Evolutionary conservation across 1,140 invertebrate genomes (phyloP).

Genomic region (Linepithema humile): DNA sequence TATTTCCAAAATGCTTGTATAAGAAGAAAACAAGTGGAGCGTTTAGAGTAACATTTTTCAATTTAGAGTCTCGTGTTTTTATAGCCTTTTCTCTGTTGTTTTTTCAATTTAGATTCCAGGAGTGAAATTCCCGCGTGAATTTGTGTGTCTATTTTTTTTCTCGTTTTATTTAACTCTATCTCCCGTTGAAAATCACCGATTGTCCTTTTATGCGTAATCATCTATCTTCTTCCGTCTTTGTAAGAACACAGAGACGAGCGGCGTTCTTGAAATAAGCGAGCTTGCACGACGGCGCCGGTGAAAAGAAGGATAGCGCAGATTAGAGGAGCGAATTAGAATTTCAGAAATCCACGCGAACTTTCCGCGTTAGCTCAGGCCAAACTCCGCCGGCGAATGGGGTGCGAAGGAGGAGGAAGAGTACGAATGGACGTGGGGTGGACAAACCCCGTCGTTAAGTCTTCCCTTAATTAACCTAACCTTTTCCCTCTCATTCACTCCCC

Average conservation of each 20-base stretch:
- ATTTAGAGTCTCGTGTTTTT: neutral
- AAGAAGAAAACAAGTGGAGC: neutral
- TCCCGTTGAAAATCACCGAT: neutral
- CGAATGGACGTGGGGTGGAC: constrained; percentile 63
- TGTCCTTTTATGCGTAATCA: constrained; percentile 7
- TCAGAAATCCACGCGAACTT: constrained; percentile 73
- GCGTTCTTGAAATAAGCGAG: neutral
- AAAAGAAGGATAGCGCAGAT: constrained; percentile 62
- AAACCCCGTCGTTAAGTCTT: constrained; percentile 72
- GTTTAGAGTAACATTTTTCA: neutral
- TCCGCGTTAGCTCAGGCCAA: constrained; percentile 67
- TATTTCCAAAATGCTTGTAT: neutral
- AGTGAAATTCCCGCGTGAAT: too few relatives aligned
- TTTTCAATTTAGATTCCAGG: too few relatives aligned
- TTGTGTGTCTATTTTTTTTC: neutral
- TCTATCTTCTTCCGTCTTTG: neutral
- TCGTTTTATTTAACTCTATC: neutral
- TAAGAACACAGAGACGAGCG: neutral
- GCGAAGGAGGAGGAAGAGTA: constrained; percentile 40
- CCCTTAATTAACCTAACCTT: constrained; percentile 70
- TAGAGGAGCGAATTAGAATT: constrained; percentile 73
- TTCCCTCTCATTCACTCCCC: constrained; percentile 45
- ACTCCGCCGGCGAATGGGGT: constrained; percentile 39
- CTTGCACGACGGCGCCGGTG: neutral
- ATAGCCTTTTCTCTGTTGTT: neutral